A percentile compares a stretch with the other conserved stretches of the same genome.
These are phyloP conservation scores for pig (Sus scrofa) DNA, from an alignment of 2,113 vertebrate species.

Conservation along the genomic window T2T-Sscrofa CM000813.6:154450001-154450500, in stretches of 20 bases:
- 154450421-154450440: neutral
- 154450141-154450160: slow-evolving; percentile 57
- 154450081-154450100: slow-evolving; percentile 60
- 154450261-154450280: neutral
- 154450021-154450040: slow-evolving; percentile 69
- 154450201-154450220: neutral
- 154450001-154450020: slow-evolving; percentile 66
- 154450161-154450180: slow-evolving; percentile 58
- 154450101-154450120: slow-evolving; percentile 61
- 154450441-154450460: neutral
- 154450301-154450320: neutral
- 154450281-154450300: neutral
- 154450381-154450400: neutral
- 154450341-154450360: neutral
- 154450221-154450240: neutral
- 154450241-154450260: neutral
- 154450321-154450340: neutral
- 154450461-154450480: neutral
- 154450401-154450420: neutral
- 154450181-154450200: slow-evolving; percentile 24
- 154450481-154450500: neutral
- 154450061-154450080: slow-evolving; percentile 66
- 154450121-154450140: slow-evolving; percentile 66
- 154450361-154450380: neutral
- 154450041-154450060: slow-evolving; percentile 69